Percentiles rank a stretch among this genome's conserved stretches.
phyloP scores from a whole-genome alignment of 2,113 vertebrate genomes.

The Fukomys damarensis region DNA sequence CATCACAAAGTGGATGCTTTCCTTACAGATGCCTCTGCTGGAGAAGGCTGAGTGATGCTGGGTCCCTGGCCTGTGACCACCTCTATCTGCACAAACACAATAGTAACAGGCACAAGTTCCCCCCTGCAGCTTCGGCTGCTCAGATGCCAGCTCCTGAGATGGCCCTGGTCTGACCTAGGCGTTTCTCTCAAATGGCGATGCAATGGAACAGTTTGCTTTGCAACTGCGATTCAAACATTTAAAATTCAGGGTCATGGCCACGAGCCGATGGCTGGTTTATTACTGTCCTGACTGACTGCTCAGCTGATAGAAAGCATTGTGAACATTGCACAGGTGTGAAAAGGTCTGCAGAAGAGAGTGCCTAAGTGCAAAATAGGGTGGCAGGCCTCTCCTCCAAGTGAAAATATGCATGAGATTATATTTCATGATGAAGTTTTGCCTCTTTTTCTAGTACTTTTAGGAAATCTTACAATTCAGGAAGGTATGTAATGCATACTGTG shows the following conservation, averaged over 20 bases:
- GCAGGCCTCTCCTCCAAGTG: not conserved
- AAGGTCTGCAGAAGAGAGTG: not conserved
- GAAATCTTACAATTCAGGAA: not conserved
- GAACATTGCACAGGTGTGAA: not conserved
- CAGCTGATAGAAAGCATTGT: not conserved
- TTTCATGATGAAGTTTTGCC: not conserved
- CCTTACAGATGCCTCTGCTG: conserved; percentile 51
- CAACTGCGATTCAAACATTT: not conserved
- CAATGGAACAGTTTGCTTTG: conserved; percentile 22
- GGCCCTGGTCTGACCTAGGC: not conserved
- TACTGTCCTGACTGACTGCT: not conserved
- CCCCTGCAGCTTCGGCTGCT: conserved; percentile 56
- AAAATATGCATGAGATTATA: not conserved
- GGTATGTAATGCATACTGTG: not conserved
- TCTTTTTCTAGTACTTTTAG: not conserved
- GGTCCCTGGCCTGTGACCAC: not conserved
- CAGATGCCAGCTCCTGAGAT: conserved; percentile 26
- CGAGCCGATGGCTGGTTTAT: not conserved
- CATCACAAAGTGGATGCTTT: conserved; percentile 53
- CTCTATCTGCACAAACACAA: conserved; percentile 28
- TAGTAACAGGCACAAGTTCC: conserved; percentile 45
- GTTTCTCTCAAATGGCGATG: not conserved
- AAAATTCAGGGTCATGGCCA: conserved; percentile 24
- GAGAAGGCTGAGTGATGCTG: not conserved
- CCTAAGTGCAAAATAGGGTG: not conserved